Conservation (phyloP, 2,888 invertebrate species). For the Amphipoea lucens region DNA sequence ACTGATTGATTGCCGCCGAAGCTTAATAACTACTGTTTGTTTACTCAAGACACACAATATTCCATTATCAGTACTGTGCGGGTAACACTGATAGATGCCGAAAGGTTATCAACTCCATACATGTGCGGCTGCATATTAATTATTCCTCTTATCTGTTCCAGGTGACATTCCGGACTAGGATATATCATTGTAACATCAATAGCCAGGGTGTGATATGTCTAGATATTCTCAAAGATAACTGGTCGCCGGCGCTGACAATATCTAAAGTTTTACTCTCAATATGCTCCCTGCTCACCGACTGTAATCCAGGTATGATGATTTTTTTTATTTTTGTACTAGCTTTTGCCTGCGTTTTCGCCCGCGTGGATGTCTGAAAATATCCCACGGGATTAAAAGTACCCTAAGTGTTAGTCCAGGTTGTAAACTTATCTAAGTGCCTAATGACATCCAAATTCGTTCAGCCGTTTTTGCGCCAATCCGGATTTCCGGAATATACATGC, state of each 20-base stretch:
- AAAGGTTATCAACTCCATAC: constrained; percentile 27
- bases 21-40: neutral
- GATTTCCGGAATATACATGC: neutral
- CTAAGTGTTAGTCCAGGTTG: neutral
- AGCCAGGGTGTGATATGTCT: constrained; percentile 99
- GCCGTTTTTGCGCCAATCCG: neutral
- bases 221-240: constrained; percentile 99
- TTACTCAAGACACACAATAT: neutral
- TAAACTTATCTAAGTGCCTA: neutral
- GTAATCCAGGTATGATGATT: constrained; percentile 96
- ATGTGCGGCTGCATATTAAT: constrained; percentile 11
- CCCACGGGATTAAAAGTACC: neutral
- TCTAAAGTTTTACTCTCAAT: constrained; percentile 99
- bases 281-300: constrained; percentile 99
- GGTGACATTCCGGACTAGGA: constrained; percentile 98
- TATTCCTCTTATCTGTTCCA: constrained; percentile 71
- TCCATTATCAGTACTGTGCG: constrained; percentile 5
- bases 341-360: too few species aligned
- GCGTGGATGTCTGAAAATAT: neutral
- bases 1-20: neutral
- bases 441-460: neutral
- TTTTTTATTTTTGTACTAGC: neutral
- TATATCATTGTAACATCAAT: constrained; percentile 99
- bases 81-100: neutral
- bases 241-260: constrained; percentile 99